Evolutionary conservation across 2,888 invertebrate genomes (phyloP).

Genomic region (Onthophagus sagittarius): DNA sequence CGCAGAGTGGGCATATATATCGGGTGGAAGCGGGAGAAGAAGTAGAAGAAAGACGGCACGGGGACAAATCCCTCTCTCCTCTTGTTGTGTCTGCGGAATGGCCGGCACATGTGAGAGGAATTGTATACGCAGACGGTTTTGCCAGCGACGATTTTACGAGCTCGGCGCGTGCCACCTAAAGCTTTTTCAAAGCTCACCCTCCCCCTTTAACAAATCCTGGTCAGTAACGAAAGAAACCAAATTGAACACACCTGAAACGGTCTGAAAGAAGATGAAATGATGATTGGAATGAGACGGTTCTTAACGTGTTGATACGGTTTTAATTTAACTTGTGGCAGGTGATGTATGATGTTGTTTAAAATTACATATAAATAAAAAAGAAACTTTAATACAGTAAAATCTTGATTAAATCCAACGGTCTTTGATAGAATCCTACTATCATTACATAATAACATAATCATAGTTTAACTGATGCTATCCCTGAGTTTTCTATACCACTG

Average conservation of each 20-base stretch:
- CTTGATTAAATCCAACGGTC: background rate
- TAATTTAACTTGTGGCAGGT: slow-evolving; percentile 35
- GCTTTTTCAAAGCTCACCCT: background rate
- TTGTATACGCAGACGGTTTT: background rate
- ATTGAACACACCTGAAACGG: slow-evolving; percentile 19
- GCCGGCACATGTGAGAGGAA: slow-evolving; percentile 28
- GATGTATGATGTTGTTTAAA: slow-evolving; percentile 21
- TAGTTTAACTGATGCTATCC: no score
- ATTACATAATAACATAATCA: background rate
- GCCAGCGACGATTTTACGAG: slow-evolving; percentile 25
- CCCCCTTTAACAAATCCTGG: background rate
- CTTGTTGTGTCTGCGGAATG: slow-evolving; percentile 33
- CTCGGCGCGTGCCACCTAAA: slow-evolving; percentile 34
- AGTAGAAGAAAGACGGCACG: background rate
- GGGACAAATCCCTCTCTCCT: background rate
- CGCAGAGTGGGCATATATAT: background rate
- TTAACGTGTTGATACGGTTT: slow-evolving; percentile 24
- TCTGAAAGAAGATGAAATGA: slow-evolving; percentile 1
- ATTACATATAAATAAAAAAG: background rate
- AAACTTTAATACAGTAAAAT: background rate
- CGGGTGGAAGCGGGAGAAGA: background rate
- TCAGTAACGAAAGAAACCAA: slow-evolving; percentile 28
- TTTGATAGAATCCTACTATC: background rate
- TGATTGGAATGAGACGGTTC: background rate
- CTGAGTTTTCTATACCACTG: no score